phyloP scores from a whole-genome alignment of 1,140 invertebrate species.

The Delia radicum region DNA sequence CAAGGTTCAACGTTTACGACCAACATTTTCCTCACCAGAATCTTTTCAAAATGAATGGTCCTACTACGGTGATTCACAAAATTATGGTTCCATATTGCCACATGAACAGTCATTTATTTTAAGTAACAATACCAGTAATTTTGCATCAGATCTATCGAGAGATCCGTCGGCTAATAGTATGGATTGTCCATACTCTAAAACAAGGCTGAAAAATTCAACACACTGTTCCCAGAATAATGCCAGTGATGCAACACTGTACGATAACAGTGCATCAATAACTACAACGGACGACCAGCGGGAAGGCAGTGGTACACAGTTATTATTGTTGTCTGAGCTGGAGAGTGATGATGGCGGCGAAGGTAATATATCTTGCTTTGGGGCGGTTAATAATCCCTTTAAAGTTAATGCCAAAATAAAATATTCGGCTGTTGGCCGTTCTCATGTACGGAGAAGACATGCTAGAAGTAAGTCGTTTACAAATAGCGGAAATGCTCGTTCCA shows the following conservation, averaged over 20 bases:
- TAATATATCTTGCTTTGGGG: constrained; percentile 45
- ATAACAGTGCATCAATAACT: neutral
- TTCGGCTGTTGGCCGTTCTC: neutral
- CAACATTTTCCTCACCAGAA: constrained; percentile 51
- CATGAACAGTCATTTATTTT: constrained; percentile 40
- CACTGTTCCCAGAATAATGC: neutral
- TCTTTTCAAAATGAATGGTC: constrained; percentile 39
- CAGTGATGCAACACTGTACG: neutral
- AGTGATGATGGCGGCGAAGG: constrained; percentile 40
- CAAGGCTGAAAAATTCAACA: neutral
- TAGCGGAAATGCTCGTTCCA: constrained; percentile 11
- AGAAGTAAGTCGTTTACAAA: constrained; percentile 49
- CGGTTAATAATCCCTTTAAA: constrained; percentile 28
- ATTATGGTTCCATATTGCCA: constrained; percentile 49
- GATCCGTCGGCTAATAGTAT: constrained; percentile 38
- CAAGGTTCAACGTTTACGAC: constrained; percentile 45
- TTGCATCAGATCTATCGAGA: constrained; percentile 46
- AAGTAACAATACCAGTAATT: constrained; percentile 42
- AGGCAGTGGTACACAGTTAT: neutral
- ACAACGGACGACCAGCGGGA: neutral
- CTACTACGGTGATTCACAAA: constrained; percentile 39
- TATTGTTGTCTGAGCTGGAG: constrained; percentile 34
- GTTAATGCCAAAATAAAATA: constrained; percentile 13
- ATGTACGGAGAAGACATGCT: constrained; percentile 31
- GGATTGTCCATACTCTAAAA: neutral